Percentiles rank a stretch among this genome's conserved stretches.
phyloP scores from a whole-genome alignment of 2,797 vertebrate species.

The Brachymystax lenok region DNA sequence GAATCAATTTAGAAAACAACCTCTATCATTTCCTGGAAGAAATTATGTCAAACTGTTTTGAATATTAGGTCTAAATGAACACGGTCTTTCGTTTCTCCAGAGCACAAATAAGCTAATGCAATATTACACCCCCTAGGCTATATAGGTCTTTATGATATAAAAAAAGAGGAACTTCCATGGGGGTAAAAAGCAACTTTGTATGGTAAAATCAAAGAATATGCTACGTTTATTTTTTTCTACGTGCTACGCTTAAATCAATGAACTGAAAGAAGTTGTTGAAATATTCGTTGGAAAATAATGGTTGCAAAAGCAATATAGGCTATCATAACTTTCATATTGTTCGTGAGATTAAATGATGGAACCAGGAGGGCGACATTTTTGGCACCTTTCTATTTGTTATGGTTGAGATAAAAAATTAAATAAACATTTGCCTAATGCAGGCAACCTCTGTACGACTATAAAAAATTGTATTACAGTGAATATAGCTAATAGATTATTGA shows the following conservation, averaged over 20 bases:
- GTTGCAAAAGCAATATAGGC: no score
- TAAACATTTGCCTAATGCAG: no score
- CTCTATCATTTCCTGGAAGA: not conserved
- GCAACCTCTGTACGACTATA: no score
- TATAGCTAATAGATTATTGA: no score
- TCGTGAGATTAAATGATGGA: not conserved
- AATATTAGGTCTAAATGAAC: not conserved
- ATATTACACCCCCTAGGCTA: not conserved
- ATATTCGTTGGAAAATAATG: not conserved
- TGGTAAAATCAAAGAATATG: not conserved
- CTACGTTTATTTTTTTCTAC: not conserved
- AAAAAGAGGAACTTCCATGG: not conserved
- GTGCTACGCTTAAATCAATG: not conserved
- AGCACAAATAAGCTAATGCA: not conserved
- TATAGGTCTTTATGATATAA: not conserved
- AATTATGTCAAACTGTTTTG: not conserved
- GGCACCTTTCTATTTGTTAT: not conserved
- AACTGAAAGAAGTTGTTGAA: not conserved
- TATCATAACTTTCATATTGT: not conserved
- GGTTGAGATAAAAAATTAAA: no score
- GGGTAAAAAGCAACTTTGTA: not conserved
- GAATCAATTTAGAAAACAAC: not conserved
- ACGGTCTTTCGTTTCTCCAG: not conserved
- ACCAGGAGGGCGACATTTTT: not conserved
- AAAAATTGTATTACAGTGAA: no score